phyloP scores from a whole-genome alignment of 1,140 invertebrate species.

The Pogonus chalceus region DNA sequence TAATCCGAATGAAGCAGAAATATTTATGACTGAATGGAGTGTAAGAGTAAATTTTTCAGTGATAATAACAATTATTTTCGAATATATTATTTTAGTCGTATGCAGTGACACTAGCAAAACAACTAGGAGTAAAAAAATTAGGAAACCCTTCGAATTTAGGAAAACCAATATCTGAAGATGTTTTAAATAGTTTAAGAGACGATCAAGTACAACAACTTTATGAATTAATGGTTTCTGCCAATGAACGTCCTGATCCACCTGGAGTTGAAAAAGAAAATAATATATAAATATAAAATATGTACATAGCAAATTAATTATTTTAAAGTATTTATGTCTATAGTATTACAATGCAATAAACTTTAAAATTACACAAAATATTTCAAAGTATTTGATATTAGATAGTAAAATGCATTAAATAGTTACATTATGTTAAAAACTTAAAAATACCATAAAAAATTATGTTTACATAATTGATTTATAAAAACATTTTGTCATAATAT shows the following conservation, averaged over 20 bases:
- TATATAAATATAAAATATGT: too few relatives aligned
- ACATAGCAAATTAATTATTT: too few relatives aligned
- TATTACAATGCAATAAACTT: too few relatives aligned
- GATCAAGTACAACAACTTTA: conserved; percentile 75
- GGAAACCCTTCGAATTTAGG: conserved; percentile 44
- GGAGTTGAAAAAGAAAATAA: too few relatives aligned
- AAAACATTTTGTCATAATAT: too few relatives aligned
- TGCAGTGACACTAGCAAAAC: conserved; percentile 58
- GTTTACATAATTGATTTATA: too few relatives aligned
- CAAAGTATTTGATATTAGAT: too few relatives aligned
- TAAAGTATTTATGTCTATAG: too few relatives aligned
- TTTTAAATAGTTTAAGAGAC: conserved; percentile 62
- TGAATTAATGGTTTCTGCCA: conserved; percentile 66
- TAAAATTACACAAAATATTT: too few relatives aligned
- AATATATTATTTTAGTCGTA: conserved; percentile 50
- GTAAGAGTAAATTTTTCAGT: conserved; percentile 50
- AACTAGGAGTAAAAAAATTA: conserved; percentile 53
- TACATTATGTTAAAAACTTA: too few relatives aligned
- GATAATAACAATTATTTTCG: conserved; percentile 8
- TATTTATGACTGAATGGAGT: conserved; percentile 84
- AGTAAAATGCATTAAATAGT: too few relatives aligned
- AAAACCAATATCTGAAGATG: conserved; percentile 43
- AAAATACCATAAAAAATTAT: too few relatives aligned
- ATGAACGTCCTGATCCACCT: conserved; percentile 18
- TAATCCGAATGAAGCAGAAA: conserved; percentile 50